Percentiles rank a stretch among this genome's conserved stretches.
Evolutionary conservation across 2,113 vertebrate species (phyloP).

Genomic region (Psammodynastes pulverulentus): DNA sequence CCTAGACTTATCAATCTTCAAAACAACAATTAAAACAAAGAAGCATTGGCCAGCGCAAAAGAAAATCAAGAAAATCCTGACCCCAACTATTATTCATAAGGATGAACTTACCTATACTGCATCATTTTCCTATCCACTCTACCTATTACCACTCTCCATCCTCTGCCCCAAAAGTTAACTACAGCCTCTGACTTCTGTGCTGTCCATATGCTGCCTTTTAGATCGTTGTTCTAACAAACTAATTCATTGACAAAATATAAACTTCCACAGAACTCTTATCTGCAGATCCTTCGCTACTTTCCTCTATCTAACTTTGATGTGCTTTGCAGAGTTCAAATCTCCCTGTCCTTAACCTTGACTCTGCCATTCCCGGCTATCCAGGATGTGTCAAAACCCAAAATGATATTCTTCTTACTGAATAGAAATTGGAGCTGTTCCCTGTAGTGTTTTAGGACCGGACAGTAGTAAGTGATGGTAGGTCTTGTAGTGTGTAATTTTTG

Average conservation of each 20-base stretch:
- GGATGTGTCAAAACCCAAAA: not conserved
- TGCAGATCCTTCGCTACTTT: not conserved
- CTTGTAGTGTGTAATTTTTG: not conserved
- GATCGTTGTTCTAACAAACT: not conserved
- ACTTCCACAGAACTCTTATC: not conserved
- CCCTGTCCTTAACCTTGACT: not conserved
- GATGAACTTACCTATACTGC: not conserved
- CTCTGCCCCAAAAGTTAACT: not conserved
- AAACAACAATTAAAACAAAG: not conserved
- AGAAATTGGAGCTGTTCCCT: not conserved
- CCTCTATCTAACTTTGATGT: not conserved
- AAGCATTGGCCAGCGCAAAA: not conserved
- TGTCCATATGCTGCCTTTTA: not conserved
- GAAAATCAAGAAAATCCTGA: not conserved
- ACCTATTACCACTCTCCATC: not conserved
- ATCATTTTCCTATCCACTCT: not conserved
- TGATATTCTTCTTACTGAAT: not conserved
- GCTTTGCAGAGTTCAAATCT: not conserved
- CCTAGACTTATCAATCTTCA: not conserved
- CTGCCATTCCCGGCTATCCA: not conserved
- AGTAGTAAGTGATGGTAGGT: not conserved
- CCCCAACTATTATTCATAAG: not conserved
- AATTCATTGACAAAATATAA: not conserved
- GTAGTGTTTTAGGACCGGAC: not conserved
- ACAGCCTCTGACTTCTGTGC: not conserved